phyloP scores from a whole-genome alignment of 2,888 invertebrate species.

The Heliothis peltigera region DNA sequence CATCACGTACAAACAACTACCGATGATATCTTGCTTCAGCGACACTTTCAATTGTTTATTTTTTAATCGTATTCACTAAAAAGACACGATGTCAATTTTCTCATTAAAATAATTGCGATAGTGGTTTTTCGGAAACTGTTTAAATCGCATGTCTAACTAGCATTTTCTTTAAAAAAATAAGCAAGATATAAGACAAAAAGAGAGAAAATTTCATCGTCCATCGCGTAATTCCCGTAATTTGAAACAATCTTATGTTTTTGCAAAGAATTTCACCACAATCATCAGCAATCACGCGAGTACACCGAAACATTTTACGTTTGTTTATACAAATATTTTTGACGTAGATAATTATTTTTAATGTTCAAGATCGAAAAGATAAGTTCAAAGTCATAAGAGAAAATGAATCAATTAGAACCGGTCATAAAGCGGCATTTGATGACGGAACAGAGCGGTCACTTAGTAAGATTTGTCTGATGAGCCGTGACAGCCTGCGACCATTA shows the following conservation, averaged over 20 bases:
- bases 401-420: constrained; percentile 58
- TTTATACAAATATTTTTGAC: constrained; percentile 38
- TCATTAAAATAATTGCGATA: constrained; percentile 47
- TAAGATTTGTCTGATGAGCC: constrained; percentile 70
- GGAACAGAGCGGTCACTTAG: constrained; percentile 66
- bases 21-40: constrained; percentile 31
- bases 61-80: constrained; percentile 37
- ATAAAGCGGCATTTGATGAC: constrained; percentile 57
- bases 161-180: constrained; percentile 75
- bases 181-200: constrained; percentile 72
- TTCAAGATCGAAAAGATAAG: constrained; percentile 28
- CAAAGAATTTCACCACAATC: constrained; percentile 80
- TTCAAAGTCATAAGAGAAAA: constrained; percentile 29
- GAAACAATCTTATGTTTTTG: constrained; percentile 79
- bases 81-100: constrained; percentile 30
- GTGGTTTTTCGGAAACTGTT: constrained; percentile 58
- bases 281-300: constrained; percentile 80
- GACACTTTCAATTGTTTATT: constrained; percentile 62
- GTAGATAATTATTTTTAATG: constrained; percentile 17
- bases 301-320: constrained; percentile 60
- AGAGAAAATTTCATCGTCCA: constrained; percentile 75
- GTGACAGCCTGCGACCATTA: constrained; percentile 73
- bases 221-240: constrained; percentile 81
- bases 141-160: constrained; percentile 76
- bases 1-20: constrained; percentile 43